Evolutionary conservation across 2,113 vertebrate genomes (phyloP), one percentile per base, ranked within the genome.

Genomic region (Rhombomys opimus): DNA sequence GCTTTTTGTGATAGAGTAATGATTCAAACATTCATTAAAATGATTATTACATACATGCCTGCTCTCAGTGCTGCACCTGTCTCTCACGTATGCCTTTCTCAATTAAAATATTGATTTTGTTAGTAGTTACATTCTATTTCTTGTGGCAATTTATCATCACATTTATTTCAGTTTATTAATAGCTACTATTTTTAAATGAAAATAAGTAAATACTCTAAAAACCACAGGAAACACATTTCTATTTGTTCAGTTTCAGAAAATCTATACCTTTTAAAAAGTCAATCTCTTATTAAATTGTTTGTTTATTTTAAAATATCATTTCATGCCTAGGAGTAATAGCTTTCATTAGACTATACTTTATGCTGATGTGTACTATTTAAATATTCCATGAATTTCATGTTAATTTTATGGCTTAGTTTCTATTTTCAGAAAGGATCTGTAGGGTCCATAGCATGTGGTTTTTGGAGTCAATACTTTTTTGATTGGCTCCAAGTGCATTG

Each of bases 261-360:
- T 50, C 57, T 46, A 75, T 52, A 7, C 54, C 94, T 80, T 70
- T 14, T 85, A 90, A 94, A 96, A 94, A 93, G 93, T 72, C 65
- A 54, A 96, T 94, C 96, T 96, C 35, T 87, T 77, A 22, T 63
- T 94, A 95, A 95, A 75, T 23, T 91, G 54, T 94, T 96, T 96
- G 54, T 94, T 96, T 96, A 81, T 93, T 93, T 96, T 94, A 27
- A 96, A 97, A 95, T 92, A 81, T 61, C 27, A 90, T 85, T 97
- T 95, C 50, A 82, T 88, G 72, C 35, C 52, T 82, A 96, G 81
- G 96, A 96, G 76, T 82, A 95, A 91, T 30, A 89, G 57, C 59
- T 94, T 87, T 97, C 82, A 94, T 97, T 96, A 97, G 10, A 52
- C 41, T 86, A 67, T 50, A 96, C 68, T 93, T 96, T 86, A 93